Percentiles rank a stretch among this genome's conserved stretches.
Evolutionary conservation across 1,140 invertebrate species (phyloP).

Genomic region (Melitaea cinxia): DNA sequence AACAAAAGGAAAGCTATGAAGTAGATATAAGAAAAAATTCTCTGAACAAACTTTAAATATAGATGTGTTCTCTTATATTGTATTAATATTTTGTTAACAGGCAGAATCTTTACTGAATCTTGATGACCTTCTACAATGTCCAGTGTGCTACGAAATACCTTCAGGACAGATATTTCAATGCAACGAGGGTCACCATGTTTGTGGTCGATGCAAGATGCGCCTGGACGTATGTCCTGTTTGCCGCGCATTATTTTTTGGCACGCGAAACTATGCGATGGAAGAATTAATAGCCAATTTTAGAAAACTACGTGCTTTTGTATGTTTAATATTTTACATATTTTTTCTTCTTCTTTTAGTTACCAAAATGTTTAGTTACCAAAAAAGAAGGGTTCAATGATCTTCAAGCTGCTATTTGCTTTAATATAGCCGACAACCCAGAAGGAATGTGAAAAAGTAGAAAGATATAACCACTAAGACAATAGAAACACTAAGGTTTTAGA

Average conservation of each 20-base stretch:
- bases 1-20: too few species aligned
- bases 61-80: background rate
- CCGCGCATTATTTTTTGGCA: slow-evolving; percentile 69
- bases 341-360: too few species aligned
- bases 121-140: slow-evolving; percentile 77
- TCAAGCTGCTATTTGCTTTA: too few species aligned
- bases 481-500: too few species aligned
- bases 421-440: too few species aligned
- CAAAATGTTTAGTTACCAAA: too few species aligned
- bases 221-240: slow-evolving; percentile 76
- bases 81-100: slow-evolving; percentile 46
- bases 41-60: too few species aligned
- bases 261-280: slow-evolving; percentile 78
- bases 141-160: slow-evolving; percentile 78
- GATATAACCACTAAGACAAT: too few species aligned
- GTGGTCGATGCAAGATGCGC: slow-evolving; percentile 71
- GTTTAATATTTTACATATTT: slow-evolving; percentile 21
- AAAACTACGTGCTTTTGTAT: slow-evolving; percentile 68
- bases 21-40: too few species aligned
- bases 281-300: slow-evolving; percentile 75
- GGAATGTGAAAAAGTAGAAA: too few species aligned
- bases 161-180: slow-evolving; percentile 76
- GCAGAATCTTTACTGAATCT: slow-evolving; percentile 66
- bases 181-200: slow-evolving; percentile 79
- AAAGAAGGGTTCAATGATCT: too few species aligned